Base-by-base conservation (phyloP, 2,888 invertebrate genomes). In the Hyles lineata region DNA sequence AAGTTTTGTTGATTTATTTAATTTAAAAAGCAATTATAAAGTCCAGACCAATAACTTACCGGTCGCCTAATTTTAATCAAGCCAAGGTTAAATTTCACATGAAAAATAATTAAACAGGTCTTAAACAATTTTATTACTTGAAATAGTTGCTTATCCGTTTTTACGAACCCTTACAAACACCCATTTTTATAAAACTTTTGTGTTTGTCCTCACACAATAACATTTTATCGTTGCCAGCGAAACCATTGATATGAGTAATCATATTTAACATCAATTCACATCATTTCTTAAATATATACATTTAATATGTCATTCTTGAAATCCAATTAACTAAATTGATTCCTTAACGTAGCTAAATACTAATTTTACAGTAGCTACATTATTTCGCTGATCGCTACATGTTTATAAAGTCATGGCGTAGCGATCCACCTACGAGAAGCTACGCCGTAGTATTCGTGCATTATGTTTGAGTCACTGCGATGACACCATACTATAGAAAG, bases 401-500 rank as follows among this genome's bases (percentile, higher is more conserved):
- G 69, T 43, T 43, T 15, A 25, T 25, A 25, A 23, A 15, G 23
- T 52, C 25, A 29, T 70, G 55, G 32, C 70, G 55, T 55, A 55
- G 25, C 69, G 23, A 3, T 1, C 52, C 25, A 52, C 52, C 11
- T 9, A 21, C 43, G 8, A 1, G 2, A 25, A 4, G 70, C 32
- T 55, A 70, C 70, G 70, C n/a, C 70, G 55, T 70, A 55, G 70
- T 43, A 35, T 63, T 19, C 6, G 11, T 21, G 43, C 4, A 67
- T 43, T 35, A 11, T 11, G 43, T 63, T 35, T n/a, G 19, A 19
- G 50, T 25, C 23, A 23, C 50, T 69, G 50, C 69, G 32, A 55
- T 25, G n/a, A 58, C 32, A 25, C 43, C 43, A 43, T 11, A 11
- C 11, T 43, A 43, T 11, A 43, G 35, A 35, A 35, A 8, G 8